phyloP scores from a whole-genome alignment of 2,113 vertebrate genomes.

The Pipa parva region DNA sequence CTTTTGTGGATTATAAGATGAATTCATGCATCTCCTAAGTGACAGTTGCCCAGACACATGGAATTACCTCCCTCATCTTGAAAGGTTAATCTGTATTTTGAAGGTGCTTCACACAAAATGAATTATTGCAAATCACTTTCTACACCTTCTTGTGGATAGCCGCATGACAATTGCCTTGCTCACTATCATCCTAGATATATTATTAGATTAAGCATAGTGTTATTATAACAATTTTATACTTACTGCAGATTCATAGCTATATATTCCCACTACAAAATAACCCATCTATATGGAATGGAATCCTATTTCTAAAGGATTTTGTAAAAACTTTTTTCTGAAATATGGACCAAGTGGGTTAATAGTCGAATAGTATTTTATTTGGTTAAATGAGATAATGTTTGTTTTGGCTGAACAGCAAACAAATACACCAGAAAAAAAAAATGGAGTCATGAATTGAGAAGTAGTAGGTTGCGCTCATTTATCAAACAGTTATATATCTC shows the following conservation, averaged over 20 bases:
- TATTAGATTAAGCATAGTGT: slow-evolving; percentile 13
- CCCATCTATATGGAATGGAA: too few relatives aligned
- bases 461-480: slow-evolving; percentile 61
- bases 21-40: not conserved
- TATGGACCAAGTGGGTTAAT: too few relatives aligned
- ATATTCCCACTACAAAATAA: too few relatives aligned
- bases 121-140: slow-evolving; percentile 4
- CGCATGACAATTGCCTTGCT: slow-evolving; percentile 26
- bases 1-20: not conserved
- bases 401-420: too few relatives aligned
- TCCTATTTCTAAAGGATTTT: too few relatives aligned
- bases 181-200: slow-evolving; percentile 14
- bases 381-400: too few relatives aligned
- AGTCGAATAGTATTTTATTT: too few relatives aligned
- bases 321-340: too few relatives aligned
- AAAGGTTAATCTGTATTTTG: not conserved
- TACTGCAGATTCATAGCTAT: too few relatives aligned
- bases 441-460: slow-evolving; percentile 52
- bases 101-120: slow-evolving; percentile 8
- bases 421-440: too few relatives aligned
- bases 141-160: slow-evolving; percentile 7
- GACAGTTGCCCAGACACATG: not conserved
- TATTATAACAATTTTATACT: slow-evolving; percentile 24
- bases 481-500: slow-evolving; percentile 50
- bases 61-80: not conserved